Evolutionary conservation across 2,797 vertebrate genomes (phyloP).

Genomic region (Neosilurus hyrtlii): DNA sequence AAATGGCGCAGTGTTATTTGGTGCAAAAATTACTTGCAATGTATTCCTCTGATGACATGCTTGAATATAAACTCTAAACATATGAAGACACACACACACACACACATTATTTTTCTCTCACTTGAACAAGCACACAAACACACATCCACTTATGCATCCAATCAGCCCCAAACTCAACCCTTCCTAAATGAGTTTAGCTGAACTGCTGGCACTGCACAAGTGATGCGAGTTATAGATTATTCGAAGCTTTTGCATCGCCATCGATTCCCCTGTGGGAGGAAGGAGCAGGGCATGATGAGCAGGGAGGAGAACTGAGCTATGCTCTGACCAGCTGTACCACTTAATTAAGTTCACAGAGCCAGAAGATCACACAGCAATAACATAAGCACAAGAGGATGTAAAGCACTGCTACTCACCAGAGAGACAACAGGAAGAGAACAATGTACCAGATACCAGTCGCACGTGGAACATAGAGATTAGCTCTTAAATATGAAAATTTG

Average conservation of each 20-base stretch:
- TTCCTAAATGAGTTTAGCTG: constrained; percentile 57
- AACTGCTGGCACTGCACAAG: constrained; percentile 59
- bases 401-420: constrained; percentile 20
- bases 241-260: constrained; percentile 47
- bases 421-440: background rate
- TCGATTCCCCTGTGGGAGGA: constrained; percentile 48
- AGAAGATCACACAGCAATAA: constrained; percentile 41
- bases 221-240: constrained; percentile 61
- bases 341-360: constrained; percentile 49
- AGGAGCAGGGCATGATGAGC: constrained; percentile 35
- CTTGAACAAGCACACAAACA: background rate
- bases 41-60: constrained; percentile 5
- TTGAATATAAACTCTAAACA: background rate
- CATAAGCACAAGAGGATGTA: constrained; percentile 37
- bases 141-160: constrained; percentile 40
- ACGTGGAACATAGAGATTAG: background rate
- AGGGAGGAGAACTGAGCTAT: constrained; percentile 31
- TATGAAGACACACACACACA: constrained; percentile 5
- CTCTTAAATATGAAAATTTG: background rate
- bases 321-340: constrained; percentile 43
- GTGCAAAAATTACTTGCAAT: background rate
- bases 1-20: background rate
- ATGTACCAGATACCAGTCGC: background rate
- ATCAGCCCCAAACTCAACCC: constrained; percentile 49
- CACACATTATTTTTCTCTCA: constrained; percentile 25